Percentiles rank a stretch among this genome's conserved stretches.
Conservation (phyloP, 2,888 invertebrate species). For the Heliconius aoede region DNA sequence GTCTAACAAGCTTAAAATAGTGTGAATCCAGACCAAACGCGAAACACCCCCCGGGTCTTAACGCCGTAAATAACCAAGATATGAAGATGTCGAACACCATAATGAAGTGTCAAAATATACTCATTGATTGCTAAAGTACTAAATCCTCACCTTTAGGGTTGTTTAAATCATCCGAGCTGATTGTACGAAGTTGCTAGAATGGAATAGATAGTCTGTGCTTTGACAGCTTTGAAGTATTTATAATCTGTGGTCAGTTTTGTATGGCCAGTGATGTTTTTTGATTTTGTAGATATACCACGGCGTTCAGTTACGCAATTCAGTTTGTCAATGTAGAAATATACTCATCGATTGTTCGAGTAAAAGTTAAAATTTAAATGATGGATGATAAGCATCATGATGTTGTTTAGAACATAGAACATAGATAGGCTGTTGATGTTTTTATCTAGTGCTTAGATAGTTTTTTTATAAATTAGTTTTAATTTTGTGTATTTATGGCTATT, state of each 20-base stretch:
- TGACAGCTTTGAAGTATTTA: slow-evolving; percentile 22
- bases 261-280: no score
- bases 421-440: slow-evolving; percentile 28
- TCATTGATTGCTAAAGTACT: slow-evolving; percentile 56
- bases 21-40: slow-evolving; percentile 32
- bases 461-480: no score
- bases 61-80: slow-evolving; percentile 72
- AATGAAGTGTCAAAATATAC: slow-evolving; percentile 80
- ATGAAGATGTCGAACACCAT: slow-evolving; percentile 79
- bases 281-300: no score
- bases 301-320: no score
- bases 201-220: slow-evolving; percentile 30
- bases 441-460: no score
- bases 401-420: slow-evolving; percentile 50
- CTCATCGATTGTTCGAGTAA: slow-evolving; percentile 56
- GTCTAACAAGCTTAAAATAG: slow-evolving; percentile 34
- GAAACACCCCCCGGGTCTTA: slow-evolving; percentile 63
- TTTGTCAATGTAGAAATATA: slow-evolving; percentile 55
- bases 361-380: slow-evolving; percentile 61
- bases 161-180: slow-evolving; percentile 57
- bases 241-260: slow-evolving; percentile 21
- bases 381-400: slow-evolving; percentile 52
- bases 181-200: slow-evolving; percentile 55
- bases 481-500: no score
- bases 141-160: slow-evolving; percentile 48